Evolutionary conservation across 2,888 invertebrate species (phyloP), one percentile per base, ranked within the genome.

Genomic region (Apodemia mormo): DNA sequence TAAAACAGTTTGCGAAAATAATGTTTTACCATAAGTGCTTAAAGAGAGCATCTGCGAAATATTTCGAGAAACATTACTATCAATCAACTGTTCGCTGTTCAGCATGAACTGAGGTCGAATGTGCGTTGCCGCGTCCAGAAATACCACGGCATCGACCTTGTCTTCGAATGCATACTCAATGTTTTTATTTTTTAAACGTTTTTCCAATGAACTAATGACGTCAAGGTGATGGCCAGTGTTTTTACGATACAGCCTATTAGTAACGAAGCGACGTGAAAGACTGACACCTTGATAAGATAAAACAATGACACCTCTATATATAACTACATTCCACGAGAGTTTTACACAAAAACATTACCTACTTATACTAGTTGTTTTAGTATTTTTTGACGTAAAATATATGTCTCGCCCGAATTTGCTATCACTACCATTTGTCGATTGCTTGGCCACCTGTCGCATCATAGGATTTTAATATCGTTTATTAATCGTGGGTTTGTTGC

Each of bases 121-220:
- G 75, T 79, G 79, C 80, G 82, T 81, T 85, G 85, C 85, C 83
- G 85, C 80, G 84, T 89, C 88, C 89, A 83, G 84, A 91, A 91
- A 92, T 91, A 91, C 84, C 85, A 77, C 89, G 86, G 83, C 90
- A 88, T 84, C 91, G 91, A 90, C 92, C 90, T 92, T 92, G 91
- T 81, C 82, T 87, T 80, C 79, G 83, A 84, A 82, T 89, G 90
- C 88, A 89, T 85, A 86, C 45, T 45, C 86, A 84, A 80, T 81
- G 79, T 80, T 79, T 85, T 89, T 87, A 89, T 89, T 89, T 89
- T 89, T 88, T 86, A 79, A 80, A 75, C 83, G 85, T 88, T 89
- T 89, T 87, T 84, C 82, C 80, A 80, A 75, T 77, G 81, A 84
- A 79, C 81, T 81, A 82, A 83, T 83, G 81, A 79, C 80, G 81